These are phyloP conservation scores for Polia nebulosa DNA, from an alignment of 2,888 invertebrate genomes.

Conservation along the genomic window DNA sequence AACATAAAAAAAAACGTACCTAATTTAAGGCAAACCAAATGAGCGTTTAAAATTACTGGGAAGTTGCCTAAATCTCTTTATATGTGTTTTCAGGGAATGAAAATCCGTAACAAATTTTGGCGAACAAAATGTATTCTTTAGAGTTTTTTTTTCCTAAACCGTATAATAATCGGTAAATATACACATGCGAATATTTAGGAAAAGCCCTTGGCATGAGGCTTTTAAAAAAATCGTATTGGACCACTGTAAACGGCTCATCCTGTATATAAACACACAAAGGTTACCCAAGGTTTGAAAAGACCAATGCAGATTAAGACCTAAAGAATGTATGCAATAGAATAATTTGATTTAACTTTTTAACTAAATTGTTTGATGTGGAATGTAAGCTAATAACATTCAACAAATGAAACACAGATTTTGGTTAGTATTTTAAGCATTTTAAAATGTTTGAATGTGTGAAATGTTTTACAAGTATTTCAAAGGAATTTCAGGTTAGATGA, in stretches of 20 bases:
- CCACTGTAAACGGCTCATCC: neutral
- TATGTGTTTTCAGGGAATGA: neutral
- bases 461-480: neutral
- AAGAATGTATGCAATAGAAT: neutral
- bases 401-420: conserved; percentile 1
- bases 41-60: neutral
- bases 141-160: neutral
- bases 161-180: neutral
- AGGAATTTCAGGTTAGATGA: neutral
- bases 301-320: conserved; percentile 1
- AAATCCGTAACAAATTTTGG: neutral
- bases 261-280: conserved; percentile 1
- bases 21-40: neutral
- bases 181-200: neutral
- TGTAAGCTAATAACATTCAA: neutral
- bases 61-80: neutral
- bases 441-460: neutral
- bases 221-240: neutral
- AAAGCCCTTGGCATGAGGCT: neutral
- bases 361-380: conserved; percentile 21
- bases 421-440: neutral
- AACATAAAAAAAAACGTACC: too few species aligned
- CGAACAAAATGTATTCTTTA: neutral
- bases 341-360: neutral
- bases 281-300: neutral